These are phyloP conservation scores for Epizoanthus rinbou DNA, from an alignment of 92 coral and sea anemone genomes.

Conservation along the genomic window DNA sequence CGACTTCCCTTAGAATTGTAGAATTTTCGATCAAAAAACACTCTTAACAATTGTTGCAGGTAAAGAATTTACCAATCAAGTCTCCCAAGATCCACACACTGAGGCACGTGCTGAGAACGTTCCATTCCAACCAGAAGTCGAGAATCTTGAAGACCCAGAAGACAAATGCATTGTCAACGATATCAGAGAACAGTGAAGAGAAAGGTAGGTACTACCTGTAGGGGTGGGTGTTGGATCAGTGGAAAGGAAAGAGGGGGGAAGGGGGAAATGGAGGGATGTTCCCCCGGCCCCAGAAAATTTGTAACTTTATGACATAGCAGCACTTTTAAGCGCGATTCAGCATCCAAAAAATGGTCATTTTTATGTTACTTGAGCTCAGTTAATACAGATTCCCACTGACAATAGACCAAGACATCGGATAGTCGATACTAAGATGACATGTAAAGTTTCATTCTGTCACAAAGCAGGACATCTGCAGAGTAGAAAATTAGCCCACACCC, in stretches of 20 bases:
- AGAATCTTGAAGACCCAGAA: slow-evolving; percentile 50
- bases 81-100: slow-evolving; percentile 92
- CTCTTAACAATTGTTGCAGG: slow-evolving; percentile 44
- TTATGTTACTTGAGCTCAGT: too few relatives aligned
- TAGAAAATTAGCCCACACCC: too few relatives aligned
- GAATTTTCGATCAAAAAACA: not conserved
- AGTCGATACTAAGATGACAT: too few relatives aligned
- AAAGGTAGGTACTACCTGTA: not conserved
- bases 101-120: slow-evolving; percentile 78
- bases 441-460: too few relatives aligned
- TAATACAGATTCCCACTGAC: too few relatives aligned
- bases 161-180: slow-evolving; percentile 39
- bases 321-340: too few relatives aligned
- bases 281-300: too few relatives aligned
- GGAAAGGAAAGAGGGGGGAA: not conserved
- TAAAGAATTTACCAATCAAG: slow-evolving; percentile 87
- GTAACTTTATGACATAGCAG: too few relatives aligned
- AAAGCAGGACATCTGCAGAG: too few relatives aligned
- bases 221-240: not conserved
- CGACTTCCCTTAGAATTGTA: not conserved
- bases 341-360: too few relatives aligned
- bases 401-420: too few relatives aligned
- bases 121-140: slow-evolving; percentile 71
- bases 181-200: slow-evolving; percentile 28
- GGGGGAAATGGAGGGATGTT: too few relatives aligned